Evolutionary conservation across 2,113 vertebrate genomes (phyloP).

Genomic region (Dendrocopos noguchii): DNA sequence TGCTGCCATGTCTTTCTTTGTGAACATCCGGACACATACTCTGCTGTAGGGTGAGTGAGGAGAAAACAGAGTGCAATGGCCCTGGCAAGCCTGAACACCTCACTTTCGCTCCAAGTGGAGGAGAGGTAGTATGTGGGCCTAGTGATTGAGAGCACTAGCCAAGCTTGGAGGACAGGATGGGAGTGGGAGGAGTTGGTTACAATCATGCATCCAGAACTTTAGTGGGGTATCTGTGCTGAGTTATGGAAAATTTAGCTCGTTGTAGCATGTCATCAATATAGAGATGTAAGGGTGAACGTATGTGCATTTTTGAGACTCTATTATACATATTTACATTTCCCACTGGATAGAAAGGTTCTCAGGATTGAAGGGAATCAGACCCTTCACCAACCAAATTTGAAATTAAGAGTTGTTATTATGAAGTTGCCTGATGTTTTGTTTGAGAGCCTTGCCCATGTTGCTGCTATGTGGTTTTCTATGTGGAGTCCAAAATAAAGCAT

Average conservation of each 20-base stretch:
- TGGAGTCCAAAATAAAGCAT: not conserved
- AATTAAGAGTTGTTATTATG: not conserved
- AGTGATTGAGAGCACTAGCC: not conserved
- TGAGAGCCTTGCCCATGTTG: not conserved
- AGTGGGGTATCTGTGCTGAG: not conserved
- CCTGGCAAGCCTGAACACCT: not conserved
- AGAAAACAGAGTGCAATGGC: not conserved
- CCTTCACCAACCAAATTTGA: not conserved
- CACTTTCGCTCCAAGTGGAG: not conserved
- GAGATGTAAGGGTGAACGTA: not conserved
- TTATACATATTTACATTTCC: not conserved
- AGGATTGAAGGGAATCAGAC: not conserved
- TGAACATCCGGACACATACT: not conserved
- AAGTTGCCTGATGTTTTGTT: not conserved
- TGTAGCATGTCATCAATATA: not conserved
- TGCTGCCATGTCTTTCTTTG: not conserved
- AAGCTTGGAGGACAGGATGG: not conserved
- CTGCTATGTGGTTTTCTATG: not conserved
- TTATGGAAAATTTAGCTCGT: not conserved
- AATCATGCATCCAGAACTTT: not conserved
- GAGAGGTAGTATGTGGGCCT: rapidly evolving
- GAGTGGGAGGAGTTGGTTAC: rapidly evolving
- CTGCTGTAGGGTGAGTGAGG: not conserved
- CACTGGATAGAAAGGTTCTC: not conserved
- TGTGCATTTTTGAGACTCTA: not conserved